Evolutionary conservation across 2,113 vertebrate genomes (phyloP).

Genomic region (Proterorhinus semilunaris): DNA sequence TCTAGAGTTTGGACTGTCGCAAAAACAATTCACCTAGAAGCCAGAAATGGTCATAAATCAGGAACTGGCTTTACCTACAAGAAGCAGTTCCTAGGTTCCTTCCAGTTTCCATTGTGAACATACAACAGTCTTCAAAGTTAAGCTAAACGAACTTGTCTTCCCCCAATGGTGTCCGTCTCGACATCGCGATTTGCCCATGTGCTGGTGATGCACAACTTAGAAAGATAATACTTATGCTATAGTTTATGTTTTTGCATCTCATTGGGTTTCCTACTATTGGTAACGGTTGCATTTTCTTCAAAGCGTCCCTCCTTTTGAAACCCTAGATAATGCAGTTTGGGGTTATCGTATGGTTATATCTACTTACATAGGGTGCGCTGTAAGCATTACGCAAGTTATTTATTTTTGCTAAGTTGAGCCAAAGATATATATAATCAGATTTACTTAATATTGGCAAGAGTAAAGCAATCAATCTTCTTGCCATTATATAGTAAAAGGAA

Average conservation of each 20-base stretch:
- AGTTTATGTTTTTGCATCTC: background rate
- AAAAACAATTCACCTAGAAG: no score
- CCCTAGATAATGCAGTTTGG: conserved; percentile 32
- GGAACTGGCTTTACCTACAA: no score
- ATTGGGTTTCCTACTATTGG: background rate
- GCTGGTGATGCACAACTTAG: conserved; percentile 76
- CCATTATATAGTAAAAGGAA: no score
- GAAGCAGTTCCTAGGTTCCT: no score
- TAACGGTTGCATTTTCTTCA: conserved; percentile 12
- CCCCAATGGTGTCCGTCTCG: no score
- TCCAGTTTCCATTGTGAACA: no score
- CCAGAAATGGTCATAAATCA: no score
- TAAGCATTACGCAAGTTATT: background rate
- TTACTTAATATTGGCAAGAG: background rate
- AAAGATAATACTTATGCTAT: conserved; percentile 9
- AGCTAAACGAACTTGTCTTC: no score
- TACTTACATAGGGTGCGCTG: background rate
- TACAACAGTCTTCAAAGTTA: no score
- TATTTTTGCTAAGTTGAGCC: background rate
- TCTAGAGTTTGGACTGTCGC: no score
- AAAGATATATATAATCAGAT: background rate
- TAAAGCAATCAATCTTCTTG: background rate
- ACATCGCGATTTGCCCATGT: conserved; percentile 29
- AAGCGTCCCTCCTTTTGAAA: conserved; percentile 36
- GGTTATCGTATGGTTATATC: background rate